phyloP scores from a whole-genome alignment of 2,888 invertebrate species.

The Drosophila pegasa region DNA sequence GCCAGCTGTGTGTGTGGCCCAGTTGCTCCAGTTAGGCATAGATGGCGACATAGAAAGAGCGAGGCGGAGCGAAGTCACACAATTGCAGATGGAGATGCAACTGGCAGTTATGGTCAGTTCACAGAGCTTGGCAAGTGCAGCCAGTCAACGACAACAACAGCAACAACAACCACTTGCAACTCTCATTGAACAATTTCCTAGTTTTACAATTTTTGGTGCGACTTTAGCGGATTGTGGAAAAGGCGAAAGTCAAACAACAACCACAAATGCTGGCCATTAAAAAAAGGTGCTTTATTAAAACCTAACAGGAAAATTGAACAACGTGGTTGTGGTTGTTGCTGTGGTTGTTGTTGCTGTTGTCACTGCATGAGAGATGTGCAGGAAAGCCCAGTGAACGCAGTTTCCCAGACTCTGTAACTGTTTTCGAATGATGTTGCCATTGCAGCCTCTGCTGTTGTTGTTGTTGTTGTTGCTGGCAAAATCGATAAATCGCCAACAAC shows the following conservation, averaged over 20 bases:
- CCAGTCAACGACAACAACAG: conserved; percentile 21
- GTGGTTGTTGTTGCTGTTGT: conserved; percentile 10
- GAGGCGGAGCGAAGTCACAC: not conserved
- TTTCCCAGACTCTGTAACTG: conserved; percentile 56
- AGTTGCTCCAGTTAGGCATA: conserved; percentile 51
- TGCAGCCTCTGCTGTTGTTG: conserved; percentile 20
- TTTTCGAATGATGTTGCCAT: conserved; percentile 10
- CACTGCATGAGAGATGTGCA: conserved; percentile 37
- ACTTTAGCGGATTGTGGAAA: conserved; percentile 56
- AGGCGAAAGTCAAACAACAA: conserved; percentile 64
- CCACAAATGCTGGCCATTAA: conserved; percentile 62
- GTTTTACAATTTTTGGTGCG: conserved; percentile 62
- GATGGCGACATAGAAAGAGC: conserved; percentile 10
- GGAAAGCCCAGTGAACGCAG: conserved; percentile 42
- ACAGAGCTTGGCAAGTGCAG: conserved; percentile 35
- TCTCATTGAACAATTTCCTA: conserved; percentile 70
- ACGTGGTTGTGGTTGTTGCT: conserved; percentile 11
- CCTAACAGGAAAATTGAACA: conserved; percentile 57
- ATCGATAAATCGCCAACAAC: conserved; percentile 50
- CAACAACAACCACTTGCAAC: conserved; percentile 22
- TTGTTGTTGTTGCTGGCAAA: conserved; percentile 32
- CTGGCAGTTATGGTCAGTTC: conserved; percentile 45
- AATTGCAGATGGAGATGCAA: conserved; percentile 35
- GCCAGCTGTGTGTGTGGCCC: conserved; percentile 64
- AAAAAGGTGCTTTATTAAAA: conserved; percentile 66